A percentile compares a stretch with the other conserved stretches of the same genome.
Evolutionary conservation across 2,888 invertebrate species (phyloP).

Genomic region (Gymnosoma rotundatum): DNA sequence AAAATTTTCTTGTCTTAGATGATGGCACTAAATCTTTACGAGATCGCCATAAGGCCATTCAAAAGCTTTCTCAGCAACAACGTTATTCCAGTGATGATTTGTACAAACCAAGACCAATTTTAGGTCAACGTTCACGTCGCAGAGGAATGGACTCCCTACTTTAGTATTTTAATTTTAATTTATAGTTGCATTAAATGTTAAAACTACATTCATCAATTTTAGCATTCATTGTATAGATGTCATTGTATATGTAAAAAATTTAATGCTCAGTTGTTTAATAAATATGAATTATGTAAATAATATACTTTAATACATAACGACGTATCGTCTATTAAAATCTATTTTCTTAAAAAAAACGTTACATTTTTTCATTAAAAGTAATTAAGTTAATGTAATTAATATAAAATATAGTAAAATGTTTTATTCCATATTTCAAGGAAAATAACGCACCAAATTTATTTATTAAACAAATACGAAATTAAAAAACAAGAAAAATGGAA

Average conservation of each 20-base stretch:
- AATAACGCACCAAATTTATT: too few relatives aligned
- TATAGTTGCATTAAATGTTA: neutral
- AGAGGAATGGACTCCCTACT: conserved; percentile 75
- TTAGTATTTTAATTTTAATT: neutral
- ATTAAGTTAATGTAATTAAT: too few relatives aligned
- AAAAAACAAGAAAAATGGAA: too few relatives aligned
- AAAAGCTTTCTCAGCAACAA: conserved; percentile 81
- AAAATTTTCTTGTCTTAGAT: conserved; percentile 46
- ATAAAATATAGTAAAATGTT: too few relatives aligned
- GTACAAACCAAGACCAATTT: conserved; percentile 87
- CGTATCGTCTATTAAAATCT: too few relatives aligned
- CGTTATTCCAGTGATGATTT: conserved; percentile 88
- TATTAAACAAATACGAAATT: too few relatives aligned
- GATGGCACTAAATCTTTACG: conserved; percentile 36
- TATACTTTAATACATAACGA: neutral
- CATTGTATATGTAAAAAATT: neutral
- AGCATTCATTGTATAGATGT: neutral
- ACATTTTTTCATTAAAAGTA: too few relatives aligned
- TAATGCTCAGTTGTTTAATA: neutral
- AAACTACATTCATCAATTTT: conserved; percentile 4
- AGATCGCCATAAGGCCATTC: conserved; percentile 54
- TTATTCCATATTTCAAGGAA: too few relatives aligned
- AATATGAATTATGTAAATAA: neutral
- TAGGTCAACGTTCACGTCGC: conserved; percentile 84
- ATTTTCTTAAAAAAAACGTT: too few relatives aligned